These are phyloP conservation scores for Drusus annulatus DNA, from an alignment of 1,140 invertebrate genomes.

Conservation along the genomic window DNA sequence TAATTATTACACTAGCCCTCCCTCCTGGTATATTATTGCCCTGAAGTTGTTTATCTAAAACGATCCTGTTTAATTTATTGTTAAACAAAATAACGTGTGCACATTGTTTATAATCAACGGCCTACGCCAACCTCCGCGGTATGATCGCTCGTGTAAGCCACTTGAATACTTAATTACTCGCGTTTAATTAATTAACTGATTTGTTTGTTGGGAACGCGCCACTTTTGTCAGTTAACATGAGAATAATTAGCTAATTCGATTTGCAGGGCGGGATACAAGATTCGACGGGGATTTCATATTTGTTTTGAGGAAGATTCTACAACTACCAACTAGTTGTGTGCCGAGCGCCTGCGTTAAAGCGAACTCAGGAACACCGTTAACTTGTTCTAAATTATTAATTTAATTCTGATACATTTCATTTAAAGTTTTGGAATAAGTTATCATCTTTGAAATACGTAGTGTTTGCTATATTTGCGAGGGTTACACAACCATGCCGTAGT, in stretches of 20 bases:
- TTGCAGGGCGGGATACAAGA: slow-evolving; percentile 40
- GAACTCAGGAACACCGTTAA: slow-evolving; percentile 16
- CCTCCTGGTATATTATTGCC: too few species aligned
- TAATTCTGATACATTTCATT: not conserved
- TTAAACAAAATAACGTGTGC: slow-evolving; percentile 51
- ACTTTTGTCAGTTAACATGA: slow-evolving; percentile 52
- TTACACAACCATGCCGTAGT: too few species aligned
- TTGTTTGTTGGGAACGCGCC: slow-evolving; percentile 49
- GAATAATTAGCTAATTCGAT: slow-evolving; percentile 54
- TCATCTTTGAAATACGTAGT: too few species aligned
- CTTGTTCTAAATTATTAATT: not conserved
- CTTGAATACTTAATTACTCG: slow-evolving; percentile 53
- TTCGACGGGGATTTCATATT: slow-evolving; percentile 37
- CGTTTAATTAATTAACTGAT: slow-evolving; percentile 57
- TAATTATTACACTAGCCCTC: too few species aligned
- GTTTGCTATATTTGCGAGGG: too few species aligned
- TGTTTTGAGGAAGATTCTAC: slow-evolving; percentile 27
- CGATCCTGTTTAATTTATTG: slow-evolving; percentile 54
- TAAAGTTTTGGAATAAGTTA: too few species aligned
- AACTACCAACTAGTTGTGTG: not conserved
- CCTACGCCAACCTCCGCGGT: slow-evolving; percentile 36
- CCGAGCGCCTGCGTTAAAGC: slow-evolving; percentile 1
- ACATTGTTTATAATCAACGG: slow-evolving; percentile 37
- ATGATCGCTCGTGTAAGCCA: slow-evolving; percentile 44
- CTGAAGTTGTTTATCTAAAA: slow-evolving; percentile 45